Evolutionary conservation across 2,113 vertebrate species (phyloP), one percentile per base, ranked within the genome.

Genomic region (Calidris pygmaea): DNA sequence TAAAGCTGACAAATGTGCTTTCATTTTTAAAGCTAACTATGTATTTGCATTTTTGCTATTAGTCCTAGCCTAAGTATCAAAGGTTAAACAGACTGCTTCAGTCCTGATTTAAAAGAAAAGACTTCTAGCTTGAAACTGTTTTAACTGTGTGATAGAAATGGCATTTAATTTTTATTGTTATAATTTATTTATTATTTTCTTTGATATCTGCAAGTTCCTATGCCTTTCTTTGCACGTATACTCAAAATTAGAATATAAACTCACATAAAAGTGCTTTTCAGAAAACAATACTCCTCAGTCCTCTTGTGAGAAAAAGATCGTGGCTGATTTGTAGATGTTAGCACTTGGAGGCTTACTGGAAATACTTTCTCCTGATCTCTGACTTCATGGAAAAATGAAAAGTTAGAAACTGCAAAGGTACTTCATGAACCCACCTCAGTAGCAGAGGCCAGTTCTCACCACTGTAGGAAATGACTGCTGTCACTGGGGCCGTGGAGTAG

Each of bases 401-500:
- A 71, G 35, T 11, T 63, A 24, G 39, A 53, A 83, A 39, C 20
- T n/a, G 56, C 39, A 30, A 6, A 75, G 35, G 32, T 39, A 4
- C 43, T 66, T 86, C 20, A 22, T 27, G 53, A 41, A 27, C 20
- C 10, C 52, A 13, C 29, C 37, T 23, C 45, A 41, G 34, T 18
- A 29, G 43, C 20, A 39, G 45, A 48, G 53, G 34, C 52, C 43
- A 10, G 23, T 17, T 84, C 65, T 53, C 35, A 13, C 9, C 58
- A 29, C 32, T 20, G 14, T 18, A 3, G 37, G 50, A 27, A 45
- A 7, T 1, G 2, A 60, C 6, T 10, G 15, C 39, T 30, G 19
- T 6, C 0, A 1, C 34, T 73, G 52, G 7, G 86, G 50, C 19
- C 3, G 0, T 15, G 34, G 30, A 15, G 7, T 47, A 18, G 29